Evolutionary conservation across 2,888 invertebrate species (phyloP).

Genomic region (Syrphus vitripennis): DNA sequence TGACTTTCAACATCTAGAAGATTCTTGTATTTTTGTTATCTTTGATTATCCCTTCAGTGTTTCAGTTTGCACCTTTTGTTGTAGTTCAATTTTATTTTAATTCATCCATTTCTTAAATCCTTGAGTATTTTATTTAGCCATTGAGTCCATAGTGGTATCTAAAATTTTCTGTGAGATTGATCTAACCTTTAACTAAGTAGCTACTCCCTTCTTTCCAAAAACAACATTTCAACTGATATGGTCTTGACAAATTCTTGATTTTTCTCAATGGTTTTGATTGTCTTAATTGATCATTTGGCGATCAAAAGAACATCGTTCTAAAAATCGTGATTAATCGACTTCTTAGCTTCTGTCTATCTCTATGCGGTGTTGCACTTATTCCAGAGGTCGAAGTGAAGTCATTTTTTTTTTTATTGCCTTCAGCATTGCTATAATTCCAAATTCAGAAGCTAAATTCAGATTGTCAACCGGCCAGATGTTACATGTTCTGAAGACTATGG

Average conservation of each 20-base stretch:
- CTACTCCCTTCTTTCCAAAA: neutral
- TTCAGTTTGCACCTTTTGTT: too few relatives aligned
- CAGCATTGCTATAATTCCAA: constrained; percentile 49
- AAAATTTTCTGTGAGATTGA: neutral
- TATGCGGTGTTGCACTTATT: neutral
- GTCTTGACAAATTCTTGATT: neutral
- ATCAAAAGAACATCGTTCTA: constrained; percentile 56
- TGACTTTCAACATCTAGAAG: too few relatives aligned
- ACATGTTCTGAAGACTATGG: constrained; percentile 36
- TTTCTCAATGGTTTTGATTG: constrained; percentile 30
- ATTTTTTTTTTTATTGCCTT: neutral
- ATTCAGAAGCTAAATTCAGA: constrained; percentile 63
- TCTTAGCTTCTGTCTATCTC: neutral
- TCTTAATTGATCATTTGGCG: constrained; percentile 62
- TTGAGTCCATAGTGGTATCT: neutral
- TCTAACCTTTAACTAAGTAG: neutral
- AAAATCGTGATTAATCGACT: constrained; percentile 67
- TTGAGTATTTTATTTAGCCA: neutral
- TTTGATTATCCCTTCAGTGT: too few relatives aligned
- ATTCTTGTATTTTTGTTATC: too few relatives aligned
- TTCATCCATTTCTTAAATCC: too few relatives aligned
- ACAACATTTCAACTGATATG: neutral
- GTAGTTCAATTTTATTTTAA: too few relatives aligned
- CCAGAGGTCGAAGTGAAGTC: constrained; percentile 41
- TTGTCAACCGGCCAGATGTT: constrained; percentile 63